Evolutionary conservation across 1,140 invertebrate genomes (phyloP).

Genomic region (Drosophila triauraria): DNA sequence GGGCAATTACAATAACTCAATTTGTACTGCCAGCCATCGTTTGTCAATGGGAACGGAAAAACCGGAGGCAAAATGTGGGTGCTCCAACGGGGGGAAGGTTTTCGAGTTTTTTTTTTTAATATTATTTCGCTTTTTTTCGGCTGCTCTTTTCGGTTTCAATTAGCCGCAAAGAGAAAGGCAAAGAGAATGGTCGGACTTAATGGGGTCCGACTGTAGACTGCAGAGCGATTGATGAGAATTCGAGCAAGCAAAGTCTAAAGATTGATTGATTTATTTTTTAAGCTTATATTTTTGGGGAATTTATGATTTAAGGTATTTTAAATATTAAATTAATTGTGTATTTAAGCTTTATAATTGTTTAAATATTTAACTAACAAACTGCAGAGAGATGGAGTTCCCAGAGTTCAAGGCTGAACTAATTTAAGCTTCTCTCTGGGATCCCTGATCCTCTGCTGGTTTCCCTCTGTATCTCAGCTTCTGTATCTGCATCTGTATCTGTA

Average conservation of each 20-base stretch:
- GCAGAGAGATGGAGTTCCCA: too few species aligned
- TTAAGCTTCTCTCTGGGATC: slow-evolving; percentile 2
- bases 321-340: too few species aligned
- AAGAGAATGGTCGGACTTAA: slow-evolving; percentile 60
- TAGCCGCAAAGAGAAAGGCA: slow-evolving; percentile 68
- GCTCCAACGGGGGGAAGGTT: slow-evolving; percentile 7
- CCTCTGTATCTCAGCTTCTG: slow-evolving; percentile 35
- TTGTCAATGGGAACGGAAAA: slow-evolving; percentile 56
- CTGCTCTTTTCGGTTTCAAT: slow-evolving; percentile 61
- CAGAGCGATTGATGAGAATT: slow-evolving; percentile 20
- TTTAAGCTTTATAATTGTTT: too few species aligned
- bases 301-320: too few species aligned
- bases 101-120: slow-evolving; percentile 8
- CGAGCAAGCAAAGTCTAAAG: background rate
- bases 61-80: slow-evolving; percentile 15
- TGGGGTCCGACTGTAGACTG: slow-evolving; percentile 36
- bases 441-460: slow-evolving; percentile 22
- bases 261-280: background rate
- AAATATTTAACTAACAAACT: background rate
- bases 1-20: slow-evolving; percentile 82
- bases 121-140: slow-evolving; percentile 33
- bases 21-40: slow-evolving; percentile 72
- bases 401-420: slow-evolving; percentile 10
- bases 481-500: slow-evolving; percentile 34
- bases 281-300: too few species aligned